Conservation (phyloP, 2,113 vertebrate species). For the Manacus vitellinus region DNA sequence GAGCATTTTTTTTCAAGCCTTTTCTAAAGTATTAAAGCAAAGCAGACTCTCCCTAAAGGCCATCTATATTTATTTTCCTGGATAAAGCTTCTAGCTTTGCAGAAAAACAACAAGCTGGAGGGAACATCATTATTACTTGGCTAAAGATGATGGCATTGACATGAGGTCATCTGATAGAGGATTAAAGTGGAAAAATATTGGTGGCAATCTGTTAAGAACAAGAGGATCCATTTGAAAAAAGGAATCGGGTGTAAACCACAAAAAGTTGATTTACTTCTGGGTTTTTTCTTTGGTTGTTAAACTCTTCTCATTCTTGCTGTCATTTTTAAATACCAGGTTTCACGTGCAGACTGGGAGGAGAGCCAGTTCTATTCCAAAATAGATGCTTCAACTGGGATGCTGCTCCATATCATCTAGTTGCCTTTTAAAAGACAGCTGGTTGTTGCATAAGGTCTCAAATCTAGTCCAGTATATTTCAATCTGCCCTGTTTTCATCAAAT, state of each 20-base stretch:
- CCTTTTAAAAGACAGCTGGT: neutral
- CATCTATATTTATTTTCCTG: conserved; percentile 16
- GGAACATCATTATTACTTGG: neutral
- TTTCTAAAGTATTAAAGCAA: neutral
- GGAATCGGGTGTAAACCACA: neutral
- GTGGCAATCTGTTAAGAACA: neutral
- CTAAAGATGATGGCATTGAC: neutral
- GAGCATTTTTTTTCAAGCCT: neutral
- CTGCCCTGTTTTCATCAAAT: neutral
- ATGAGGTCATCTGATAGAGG: neutral
- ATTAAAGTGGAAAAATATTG: neutral
- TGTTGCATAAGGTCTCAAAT: neutral
- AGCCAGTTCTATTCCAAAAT: neutral
- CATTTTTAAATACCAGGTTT: neutral
- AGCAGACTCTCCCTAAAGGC: neutral
- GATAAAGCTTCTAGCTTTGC: neutral
- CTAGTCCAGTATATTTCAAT: neutral
- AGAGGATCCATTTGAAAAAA: neutral
- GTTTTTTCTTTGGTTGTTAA: neutral
- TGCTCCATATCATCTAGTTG: accelerated
- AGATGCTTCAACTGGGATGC: neutral
- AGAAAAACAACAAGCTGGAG: neutral
- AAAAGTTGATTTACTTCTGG: neutral
- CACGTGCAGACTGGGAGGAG: neutral
- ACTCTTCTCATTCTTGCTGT: neutral